phyloP scores from a whole-genome alignment of 2,888 invertebrate species.

The Phoenoteleia sp. region DNA sequence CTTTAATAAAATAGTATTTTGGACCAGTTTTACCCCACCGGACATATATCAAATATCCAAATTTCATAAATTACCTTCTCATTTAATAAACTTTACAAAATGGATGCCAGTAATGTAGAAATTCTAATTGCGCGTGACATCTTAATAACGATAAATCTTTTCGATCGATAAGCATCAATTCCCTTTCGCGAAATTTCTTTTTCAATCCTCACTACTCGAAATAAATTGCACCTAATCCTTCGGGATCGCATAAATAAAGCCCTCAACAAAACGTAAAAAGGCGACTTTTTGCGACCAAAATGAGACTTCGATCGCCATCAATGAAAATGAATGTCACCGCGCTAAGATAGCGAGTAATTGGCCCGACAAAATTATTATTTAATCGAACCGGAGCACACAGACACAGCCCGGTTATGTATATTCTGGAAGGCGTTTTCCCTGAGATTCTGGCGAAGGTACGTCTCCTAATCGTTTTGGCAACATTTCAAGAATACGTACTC shows the following conservation, averaged over 20 bases:
- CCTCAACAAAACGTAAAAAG: constrained; percentile 36
- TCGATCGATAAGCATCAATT: constrained; percentile 28
- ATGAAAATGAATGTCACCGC: constrained; percentile 58
- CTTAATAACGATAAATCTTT: neutral
- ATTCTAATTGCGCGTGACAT: neutral
- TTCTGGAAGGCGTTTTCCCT: constrained; percentile 16
- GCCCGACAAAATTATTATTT: constrained; percentile 65
- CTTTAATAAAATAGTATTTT: too few relatives aligned
- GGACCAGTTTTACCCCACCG: too few relatives aligned
- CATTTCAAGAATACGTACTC: constrained; percentile 77
- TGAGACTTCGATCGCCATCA: constrained; percentile 59
- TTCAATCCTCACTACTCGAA: constrained; percentile 29
- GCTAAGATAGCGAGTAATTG: constrained; percentile 61
- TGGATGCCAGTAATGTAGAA: neutral
- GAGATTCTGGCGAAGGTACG: constrained; percentile 36
- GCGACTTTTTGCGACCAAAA: constrained; percentile 42
- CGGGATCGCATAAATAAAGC: constrained; percentile 59
- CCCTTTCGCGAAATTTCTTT: neutral
- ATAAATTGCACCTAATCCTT: constrained; percentile 61
- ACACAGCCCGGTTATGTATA: constrained; percentile 22
- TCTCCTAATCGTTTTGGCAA: constrained; percentile 79
- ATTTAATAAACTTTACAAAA: too few relatives aligned
- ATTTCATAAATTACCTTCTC: too few relatives aligned
- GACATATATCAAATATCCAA: too few relatives aligned
- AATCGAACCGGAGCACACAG: constrained; percentile 40